Percentiles rank a stretch among this genome's conserved stretches.
These are phyloP conservation scores for Nibea albiflora DNA, from an alignment of 2,113 vertebrate genomes.

Conservation along the genomic window DNA sequence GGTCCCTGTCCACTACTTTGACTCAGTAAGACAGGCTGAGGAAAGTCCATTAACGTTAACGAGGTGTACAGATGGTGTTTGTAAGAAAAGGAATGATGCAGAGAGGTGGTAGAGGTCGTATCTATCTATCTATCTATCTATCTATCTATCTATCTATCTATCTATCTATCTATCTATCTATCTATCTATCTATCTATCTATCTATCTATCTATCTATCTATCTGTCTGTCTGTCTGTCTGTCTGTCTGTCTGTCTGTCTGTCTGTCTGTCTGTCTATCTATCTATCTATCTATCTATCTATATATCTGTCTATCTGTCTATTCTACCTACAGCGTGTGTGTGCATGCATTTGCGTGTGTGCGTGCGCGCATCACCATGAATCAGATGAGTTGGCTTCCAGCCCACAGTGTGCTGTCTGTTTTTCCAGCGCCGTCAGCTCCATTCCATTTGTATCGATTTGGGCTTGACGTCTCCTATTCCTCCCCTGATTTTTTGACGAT, in stretches of 20 bases:
- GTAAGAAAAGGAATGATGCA: constrained; percentile 2
- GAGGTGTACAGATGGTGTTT: constrained; percentile 75
- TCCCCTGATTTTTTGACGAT: constrained; percentile 70
- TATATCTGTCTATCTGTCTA: not conserved
- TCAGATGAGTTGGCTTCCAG: constrained; percentile 67
- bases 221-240: not conserved
- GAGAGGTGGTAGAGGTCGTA: not conserved
- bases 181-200: not conserved
- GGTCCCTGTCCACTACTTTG: constrained; percentile 69
- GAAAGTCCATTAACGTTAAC: constrained; percentile 92
- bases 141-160: not conserved
- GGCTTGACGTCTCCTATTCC: constrained; percentile 76
- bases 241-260: too few species aligned
- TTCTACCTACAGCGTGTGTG: constrained; percentile 13
- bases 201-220: not conserved
- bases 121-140: not conserved
- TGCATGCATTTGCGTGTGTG: not conserved
- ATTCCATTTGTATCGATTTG: constrained; percentile 83
- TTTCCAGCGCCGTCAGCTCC: constrained; percentile 74
- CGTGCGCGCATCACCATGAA: constrained; percentile 58
- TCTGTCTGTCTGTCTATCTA: not conserved
- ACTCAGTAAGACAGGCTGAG: constrained; percentile 92
- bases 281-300: not conserved
- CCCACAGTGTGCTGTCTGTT: constrained; percentile 64
- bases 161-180: not conserved